phyloP scores from a whole-genome alignment of 2,888 invertebrate species.

The Caenorhabditis wallacei region DNA sequence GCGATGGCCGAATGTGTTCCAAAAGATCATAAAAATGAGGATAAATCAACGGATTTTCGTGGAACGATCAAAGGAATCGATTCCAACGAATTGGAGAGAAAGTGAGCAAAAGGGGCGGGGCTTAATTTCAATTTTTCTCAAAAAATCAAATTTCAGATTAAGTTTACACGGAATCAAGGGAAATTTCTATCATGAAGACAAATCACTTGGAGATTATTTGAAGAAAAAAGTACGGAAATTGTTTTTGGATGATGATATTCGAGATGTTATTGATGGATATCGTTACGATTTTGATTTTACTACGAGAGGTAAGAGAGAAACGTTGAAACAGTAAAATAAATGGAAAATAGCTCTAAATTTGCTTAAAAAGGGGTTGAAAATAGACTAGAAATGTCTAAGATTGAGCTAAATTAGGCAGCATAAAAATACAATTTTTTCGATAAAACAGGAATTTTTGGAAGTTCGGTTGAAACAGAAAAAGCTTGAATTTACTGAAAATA shows the following conservation, averaged over 20 bases:
- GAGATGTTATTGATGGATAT: conserved; percentile 9
- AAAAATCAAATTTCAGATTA: conserved; percentile 18
- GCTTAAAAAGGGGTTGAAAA: too few relatives aligned
- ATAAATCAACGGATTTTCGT: not conserved
- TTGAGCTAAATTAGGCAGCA: too few relatives aligned
- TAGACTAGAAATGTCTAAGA: too few relatives aligned
- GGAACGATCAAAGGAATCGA: conserved; percentile 17
- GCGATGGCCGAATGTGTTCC: conserved; percentile 10
- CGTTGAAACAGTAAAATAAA: not conserved
- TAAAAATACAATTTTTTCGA: too few relatives aligned
- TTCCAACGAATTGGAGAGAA: conserved; percentile 2
- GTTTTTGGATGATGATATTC: not conserved
- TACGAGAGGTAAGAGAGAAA: conserved; percentile 24
- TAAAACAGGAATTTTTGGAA: too few relatives aligned
- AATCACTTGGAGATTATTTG: conserved; percentile 4
- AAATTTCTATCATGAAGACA: not conserved
- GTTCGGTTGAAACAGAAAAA: too few relatives aligned
- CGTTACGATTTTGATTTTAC: conserved; percentile 40
- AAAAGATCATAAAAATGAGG: not conserved
- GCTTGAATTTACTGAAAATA: too few relatives aligned
- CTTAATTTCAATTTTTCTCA: not conserved
- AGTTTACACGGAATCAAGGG: conserved; percentile 8
- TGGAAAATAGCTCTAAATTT: not conserved
- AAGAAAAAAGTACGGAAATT: conserved; percentile 29
- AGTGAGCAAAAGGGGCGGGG: not conserved